These are phyloP conservation scores for Pseudomyrmex gracilis DNA, from an alignment of 1,140 invertebrate species.

Conservation along the genomic window DNA sequence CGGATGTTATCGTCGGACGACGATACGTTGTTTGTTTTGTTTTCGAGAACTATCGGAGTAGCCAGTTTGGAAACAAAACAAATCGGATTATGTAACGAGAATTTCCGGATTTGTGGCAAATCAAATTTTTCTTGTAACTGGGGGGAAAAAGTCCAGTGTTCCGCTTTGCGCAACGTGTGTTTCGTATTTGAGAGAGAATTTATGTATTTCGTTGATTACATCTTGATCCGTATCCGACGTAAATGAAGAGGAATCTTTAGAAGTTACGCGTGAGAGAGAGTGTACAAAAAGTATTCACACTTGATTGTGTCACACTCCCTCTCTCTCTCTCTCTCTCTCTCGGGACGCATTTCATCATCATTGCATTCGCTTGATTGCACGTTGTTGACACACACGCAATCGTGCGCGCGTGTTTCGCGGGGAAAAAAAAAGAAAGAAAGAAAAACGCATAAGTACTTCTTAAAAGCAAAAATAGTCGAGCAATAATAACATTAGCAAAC, in stretches of 20 bases:
- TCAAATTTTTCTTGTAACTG: not conserved
- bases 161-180: slow-evolving; percentile 33
- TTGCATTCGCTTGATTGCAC: slow-evolving; percentile 40
- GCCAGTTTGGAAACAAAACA: not conserved
- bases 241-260: not conserved
- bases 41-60: not conserved
- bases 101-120: not conserved
- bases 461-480: slow-evolving; percentile 57
- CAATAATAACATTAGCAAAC: slow-evolving; percentile 69
- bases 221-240: slow-evolving; percentile 26
- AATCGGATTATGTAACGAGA: too few relatives aligned
- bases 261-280: not conserved
- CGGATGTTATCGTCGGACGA: not conserved
- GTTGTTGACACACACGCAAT: not conserved
- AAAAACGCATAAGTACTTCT: slow-evolving; percentile 28
- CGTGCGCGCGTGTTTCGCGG: not conserved
- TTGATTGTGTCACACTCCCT: too few relatives aligned
- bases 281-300: too few relatives aligned
- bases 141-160: not conserved
- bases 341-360: slow-evolving; percentile 2
- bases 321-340: not conserved
- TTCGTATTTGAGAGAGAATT: slow-evolving; percentile 15
- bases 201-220: slow-evolving; percentile 12
- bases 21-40: not conserved
- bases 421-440: not conserved